These are phyloP conservation scores for Sceloporus undulatus DNA, from an alignment of 2,113 vertebrate genomes.

Conservation along the genomic window DNA sequence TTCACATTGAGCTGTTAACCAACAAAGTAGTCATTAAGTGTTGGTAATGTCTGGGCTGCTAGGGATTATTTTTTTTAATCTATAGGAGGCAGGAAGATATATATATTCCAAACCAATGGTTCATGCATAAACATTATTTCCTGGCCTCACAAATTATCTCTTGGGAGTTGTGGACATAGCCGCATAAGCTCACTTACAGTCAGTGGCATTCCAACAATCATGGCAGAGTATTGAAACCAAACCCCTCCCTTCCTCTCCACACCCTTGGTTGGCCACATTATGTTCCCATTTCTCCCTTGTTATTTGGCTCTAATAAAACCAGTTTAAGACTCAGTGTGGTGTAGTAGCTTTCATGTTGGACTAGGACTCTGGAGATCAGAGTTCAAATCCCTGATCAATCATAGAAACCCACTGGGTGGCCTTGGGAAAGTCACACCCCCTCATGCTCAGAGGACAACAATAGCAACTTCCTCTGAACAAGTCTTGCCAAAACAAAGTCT, in stretches of 20 bases:
- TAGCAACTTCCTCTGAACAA: too few species aligned
- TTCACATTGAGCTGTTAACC: slow-evolving; percentile 82
- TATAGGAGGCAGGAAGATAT: slow-evolving; percentile 41
- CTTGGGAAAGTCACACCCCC: too few species aligned
- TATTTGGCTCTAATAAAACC: too few species aligned
- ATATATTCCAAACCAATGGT: slow-evolving; percentile 53
- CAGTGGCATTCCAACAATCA: too few species aligned
- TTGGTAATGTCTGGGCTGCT: slow-evolving; percentile 74
- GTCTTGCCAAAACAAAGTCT: too few species aligned
- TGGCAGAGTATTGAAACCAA: not conserved
- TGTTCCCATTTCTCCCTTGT: not conserved
- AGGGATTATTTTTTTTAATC: slow-evolving; percentile 69
- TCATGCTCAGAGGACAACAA: too few species aligned
- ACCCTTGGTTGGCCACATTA: not conserved
- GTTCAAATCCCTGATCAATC: too few species aligned
- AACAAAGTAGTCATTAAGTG: slow-evolving; percentile 83
- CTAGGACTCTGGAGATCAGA: too few species aligned
- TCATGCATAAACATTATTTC: slow-evolving; percentile 25
- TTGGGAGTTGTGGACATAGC: not conserved
- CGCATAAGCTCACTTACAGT: too few species aligned
- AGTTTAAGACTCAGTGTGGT: too few species aligned
- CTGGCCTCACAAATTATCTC: not conserved
- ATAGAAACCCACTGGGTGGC: too few species aligned
- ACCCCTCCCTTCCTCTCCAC: not conserved
- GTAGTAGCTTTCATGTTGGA: too few species aligned